A percentile compares a stretch with the other conserved stretches of the same genome.
These are phyloP conservation scores for Leptothorax acervorum DNA, from an alignment of 2,888 invertebrate genomes.

Conservation along the genomic window DNA sequence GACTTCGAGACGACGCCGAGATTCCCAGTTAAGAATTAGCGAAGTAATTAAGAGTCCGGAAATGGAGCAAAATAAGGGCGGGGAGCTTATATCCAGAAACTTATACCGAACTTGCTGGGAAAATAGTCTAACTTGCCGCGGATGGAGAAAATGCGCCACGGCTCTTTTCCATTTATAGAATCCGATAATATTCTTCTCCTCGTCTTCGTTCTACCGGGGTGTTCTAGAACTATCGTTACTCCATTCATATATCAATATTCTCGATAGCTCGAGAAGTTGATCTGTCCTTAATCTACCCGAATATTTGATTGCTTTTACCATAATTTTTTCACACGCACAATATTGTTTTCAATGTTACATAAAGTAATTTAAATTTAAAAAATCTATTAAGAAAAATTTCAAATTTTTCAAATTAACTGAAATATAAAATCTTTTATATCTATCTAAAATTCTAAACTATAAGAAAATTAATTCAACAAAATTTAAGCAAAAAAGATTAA, in stretches of 20 bases:
- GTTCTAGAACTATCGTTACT: constrained; percentile 16
- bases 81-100: constrained; percentile 79
- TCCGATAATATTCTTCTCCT: constrained; percentile 62
- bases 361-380: neutral
- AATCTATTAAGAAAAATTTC: neutral
- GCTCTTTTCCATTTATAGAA: constrained; percentile 75
- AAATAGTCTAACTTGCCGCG: constrained; percentile 72
- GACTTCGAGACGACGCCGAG: constrained; percentile 76
- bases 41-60: constrained; percentile 84
- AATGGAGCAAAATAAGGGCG: constrained; percentile 82
- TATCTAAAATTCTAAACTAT: neutral
- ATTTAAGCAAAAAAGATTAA: neutral
- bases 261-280: neutral
- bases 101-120: constrained; percentile 77
- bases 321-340: neutral
- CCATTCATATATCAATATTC: constrained; percentile 9
- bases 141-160: constrained; percentile 70
- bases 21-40: constrained; percentile 82
- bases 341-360: neutral
- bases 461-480: neutral
- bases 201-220: constrained; percentile 47
- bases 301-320: neutral
- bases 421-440: neutral
- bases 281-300: constrained; percentile 1
- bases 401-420: neutral